A percentile compares a stretch with the other conserved stretches of the same genome.
Conservation (phyloP, 2,888 invertebrate species). For the Clostera curtula region DNA sequence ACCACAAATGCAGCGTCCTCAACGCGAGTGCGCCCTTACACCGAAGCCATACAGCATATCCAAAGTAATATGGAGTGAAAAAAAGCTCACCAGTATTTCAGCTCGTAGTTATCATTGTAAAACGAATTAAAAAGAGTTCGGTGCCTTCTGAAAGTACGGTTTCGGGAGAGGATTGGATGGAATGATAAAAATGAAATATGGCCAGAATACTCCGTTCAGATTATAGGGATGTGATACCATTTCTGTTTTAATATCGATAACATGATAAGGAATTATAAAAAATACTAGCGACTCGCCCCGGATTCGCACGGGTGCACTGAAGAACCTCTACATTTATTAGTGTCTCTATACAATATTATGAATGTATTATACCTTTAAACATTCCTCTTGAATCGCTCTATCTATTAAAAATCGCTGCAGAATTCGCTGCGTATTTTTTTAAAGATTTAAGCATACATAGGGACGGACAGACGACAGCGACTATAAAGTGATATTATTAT, state of each 20-base stretch:
- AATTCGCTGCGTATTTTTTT: too few species aligned
- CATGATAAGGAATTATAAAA: background rate
- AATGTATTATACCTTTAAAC: too few species aligned
- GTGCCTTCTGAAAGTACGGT: slow-evolving; percentile 44
- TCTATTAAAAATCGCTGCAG: too few species aligned
- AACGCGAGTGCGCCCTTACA: slow-evolving; percentile 2
- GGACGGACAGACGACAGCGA: too few species aligned
- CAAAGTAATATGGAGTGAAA: slow-evolving; percentile 26
- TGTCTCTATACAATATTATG: too few species aligned
- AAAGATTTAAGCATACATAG: too few species aligned
- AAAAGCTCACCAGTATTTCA: slow-evolving; percentile 21
- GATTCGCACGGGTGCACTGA: too few species aligned
- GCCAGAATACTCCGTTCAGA: slow-evolving; percentile 25
- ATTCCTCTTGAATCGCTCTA: too few species aligned
- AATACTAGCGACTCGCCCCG: too few species aligned
- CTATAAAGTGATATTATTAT: too few species aligned
- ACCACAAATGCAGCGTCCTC: slow-evolving; percentile 3
- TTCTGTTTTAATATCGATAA: slow-evolving; percentile 9
- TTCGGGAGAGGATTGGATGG: slow-evolving; percentile 69
- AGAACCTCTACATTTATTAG: too few species aligned
- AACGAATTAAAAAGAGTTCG: slow-evolving; percentile 66
- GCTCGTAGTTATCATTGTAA: slow-evolving; percentile 57
- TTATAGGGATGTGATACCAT: slow-evolving; percentile 14
- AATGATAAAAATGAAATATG: slow-evolving; percentile 69
- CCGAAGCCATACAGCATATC: slow-evolving; percentile 19